Conservation (phyloP, 2,888 invertebrate genomes). For the Meteorus colon region DNA sequence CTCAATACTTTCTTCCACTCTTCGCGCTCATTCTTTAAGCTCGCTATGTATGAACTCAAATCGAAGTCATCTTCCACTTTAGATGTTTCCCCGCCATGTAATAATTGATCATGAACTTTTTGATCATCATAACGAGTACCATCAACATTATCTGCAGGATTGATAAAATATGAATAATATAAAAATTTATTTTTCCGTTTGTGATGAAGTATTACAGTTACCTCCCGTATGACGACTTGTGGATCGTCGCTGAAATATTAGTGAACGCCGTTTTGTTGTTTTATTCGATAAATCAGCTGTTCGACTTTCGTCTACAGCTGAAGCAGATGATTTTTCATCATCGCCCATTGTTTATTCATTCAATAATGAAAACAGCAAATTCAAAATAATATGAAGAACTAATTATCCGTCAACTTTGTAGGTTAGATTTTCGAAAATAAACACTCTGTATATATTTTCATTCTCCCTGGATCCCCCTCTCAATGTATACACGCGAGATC, state of each 20-base stretch:
- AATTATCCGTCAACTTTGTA: no score
- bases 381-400: not conserved
- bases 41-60: constrained; percentile 57
- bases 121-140: constrained; percentile 30
- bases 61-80: constrained; percentile 51
- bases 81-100: not conserved
- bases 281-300: constrained; percentile 25
- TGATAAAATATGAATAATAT: constrained; percentile 23
- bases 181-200: constrained; percentile 21
- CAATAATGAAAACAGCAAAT: not conserved
- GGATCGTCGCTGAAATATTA: constrained; percentile 54
- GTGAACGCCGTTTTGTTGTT: constrained; percentile 58
- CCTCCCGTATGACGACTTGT: not conserved
- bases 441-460: not conserved
- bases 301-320: constrained; percentile 19
- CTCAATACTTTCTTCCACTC: constrained; percentile 57
- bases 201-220: not conserved
- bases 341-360: constrained; percentile 1
- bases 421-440: no score
- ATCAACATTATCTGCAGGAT: constrained; percentile 1
- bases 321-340: not conserved
- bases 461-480: no score
- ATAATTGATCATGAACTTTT: constrained; percentile 22
- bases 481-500: no score
- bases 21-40: constrained; percentile 57